Conservation (phyloP, 2,888 invertebrate genomes). For the Netelia fuscicornis region DNA sequence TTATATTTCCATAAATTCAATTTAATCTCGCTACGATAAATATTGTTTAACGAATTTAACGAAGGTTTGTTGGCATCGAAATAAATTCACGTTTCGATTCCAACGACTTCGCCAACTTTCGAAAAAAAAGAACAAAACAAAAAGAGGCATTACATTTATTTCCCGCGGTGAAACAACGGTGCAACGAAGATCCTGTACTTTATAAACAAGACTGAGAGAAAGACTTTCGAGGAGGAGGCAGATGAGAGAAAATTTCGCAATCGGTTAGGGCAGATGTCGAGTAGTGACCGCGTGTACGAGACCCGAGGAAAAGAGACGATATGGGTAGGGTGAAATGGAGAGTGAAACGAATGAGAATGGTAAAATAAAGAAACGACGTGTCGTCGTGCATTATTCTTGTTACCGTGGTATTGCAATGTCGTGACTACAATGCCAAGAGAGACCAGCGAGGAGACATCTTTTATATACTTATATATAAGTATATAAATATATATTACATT, state of each 20-base stretch:
- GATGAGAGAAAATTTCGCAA: slow-evolving; percentile 47
- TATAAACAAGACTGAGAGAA: slow-evolving; percentile 7
- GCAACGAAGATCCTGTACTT: slow-evolving; percentile 11
- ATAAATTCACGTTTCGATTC: too few relatives aligned
- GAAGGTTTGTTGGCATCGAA: too few relatives aligned
- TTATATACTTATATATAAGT: slow-evolving; percentile 7
- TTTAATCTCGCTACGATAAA: too few relatives aligned
- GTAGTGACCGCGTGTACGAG: slow-evolving; percentile 27
- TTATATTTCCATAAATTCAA: too few relatives aligned
- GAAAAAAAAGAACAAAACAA: neutral
- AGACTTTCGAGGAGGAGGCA: neutral
- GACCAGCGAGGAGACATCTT: slow-evolving; percentile 29
- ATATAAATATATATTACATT: too few relatives aligned
- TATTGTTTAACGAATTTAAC: too few relatives aligned
- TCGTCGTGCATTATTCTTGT: slow-evolving; percentile 74
- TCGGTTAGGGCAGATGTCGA: slow-evolving; percentile 2
- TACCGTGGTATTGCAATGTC: slow-evolving; percentile 72
- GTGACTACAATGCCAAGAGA: slow-evolving; percentile 77
- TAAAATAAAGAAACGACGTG: slow-evolving; percentile 70
- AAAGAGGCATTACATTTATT: neutral
- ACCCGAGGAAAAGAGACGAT: slow-evolving; percentile 46
- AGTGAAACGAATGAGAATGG: slow-evolving; percentile 42
- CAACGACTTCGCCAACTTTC: neutral
- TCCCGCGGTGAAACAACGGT: neutral
- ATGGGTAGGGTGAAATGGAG: slow-evolving; percentile 22